These are phyloP conservation scores for Ifrita kowaldi DNA, from an alignment of 2,113 vertebrate genomes.

Conservation along the genomic window DNA sequence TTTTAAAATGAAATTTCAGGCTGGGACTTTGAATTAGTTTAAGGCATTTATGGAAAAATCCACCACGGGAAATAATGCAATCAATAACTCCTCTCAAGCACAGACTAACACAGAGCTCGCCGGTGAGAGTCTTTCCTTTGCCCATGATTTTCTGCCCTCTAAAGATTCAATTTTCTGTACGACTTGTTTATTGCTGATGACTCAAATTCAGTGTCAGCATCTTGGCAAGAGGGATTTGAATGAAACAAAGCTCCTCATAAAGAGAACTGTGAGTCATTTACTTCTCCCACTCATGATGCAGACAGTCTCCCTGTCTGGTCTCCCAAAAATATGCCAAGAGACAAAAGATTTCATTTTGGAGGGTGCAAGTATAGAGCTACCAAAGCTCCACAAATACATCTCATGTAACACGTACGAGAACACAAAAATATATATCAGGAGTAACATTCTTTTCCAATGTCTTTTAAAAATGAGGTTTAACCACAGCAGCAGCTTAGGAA, in stretches of 20 bases:
- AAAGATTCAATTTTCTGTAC: conserved; percentile 62
- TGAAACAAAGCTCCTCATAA: conserved; percentile 72
- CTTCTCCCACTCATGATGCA: conserved; percentile 68
- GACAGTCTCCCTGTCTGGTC: conserved; percentile 56
- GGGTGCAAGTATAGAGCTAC: not conserved
- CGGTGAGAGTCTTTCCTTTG: not conserved
- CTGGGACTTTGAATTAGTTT: not conserved
- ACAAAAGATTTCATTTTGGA: conserved; percentile 53
- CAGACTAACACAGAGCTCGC: not conserved
- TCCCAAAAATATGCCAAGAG: conserved; percentile 56
- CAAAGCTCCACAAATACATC: not conserved
- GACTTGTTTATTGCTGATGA: conserved; percentile 68
- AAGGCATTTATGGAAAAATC: not conserved
- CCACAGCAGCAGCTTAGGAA: not conserved
- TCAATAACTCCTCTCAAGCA: conserved; percentile 11
- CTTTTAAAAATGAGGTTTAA: not conserved
- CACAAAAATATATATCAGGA: not conserved
- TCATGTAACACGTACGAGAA: not conserved
- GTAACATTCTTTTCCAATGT: not conserved
- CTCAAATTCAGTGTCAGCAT: conserved; percentile 70
- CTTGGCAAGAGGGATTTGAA: conserved; percentile 70
- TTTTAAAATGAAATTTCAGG: not conserved
- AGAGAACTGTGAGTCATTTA: conserved; percentile 67
- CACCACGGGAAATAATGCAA: not conserved
- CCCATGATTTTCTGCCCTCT: conserved; percentile 51